Percentiles rank a stretch among this genome's conserved stretches.
These are phyloP conservation scores for Seriola quinqueradiata DNA, from an alignment of 2,113 vertebrate genomes.

Conservation along the genomic window DNA sequence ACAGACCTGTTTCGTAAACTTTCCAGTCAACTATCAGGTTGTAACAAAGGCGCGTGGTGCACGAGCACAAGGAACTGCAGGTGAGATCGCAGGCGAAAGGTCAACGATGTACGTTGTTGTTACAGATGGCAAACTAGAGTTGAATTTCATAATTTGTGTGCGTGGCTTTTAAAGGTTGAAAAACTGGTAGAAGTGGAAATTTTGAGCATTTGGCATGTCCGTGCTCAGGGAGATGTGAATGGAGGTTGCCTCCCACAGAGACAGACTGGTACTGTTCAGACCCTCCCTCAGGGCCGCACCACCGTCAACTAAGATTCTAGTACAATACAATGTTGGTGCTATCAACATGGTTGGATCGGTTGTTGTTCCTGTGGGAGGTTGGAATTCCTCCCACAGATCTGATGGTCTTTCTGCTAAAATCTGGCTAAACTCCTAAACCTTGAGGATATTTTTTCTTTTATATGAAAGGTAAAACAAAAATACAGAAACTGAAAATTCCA, in stretches of 20 bases:
- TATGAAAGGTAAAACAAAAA: constrained; percentile 13
- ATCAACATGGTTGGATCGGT: constrained; percentile 44
- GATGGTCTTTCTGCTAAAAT: constrained; percentile 28
- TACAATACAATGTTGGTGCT: constrained; percentile 44
- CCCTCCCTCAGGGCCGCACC: constrained; percentile 68
- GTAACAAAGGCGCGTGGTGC: not conserved
- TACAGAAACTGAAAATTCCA: not conserved
- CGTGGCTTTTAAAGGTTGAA: constrained; percentile 30
- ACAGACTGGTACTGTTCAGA: constrained; percentile 62
- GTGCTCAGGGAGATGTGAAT: constrained; percentile 50
- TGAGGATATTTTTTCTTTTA: constrained; percentile 35
- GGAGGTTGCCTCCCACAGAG: constrained; percentile 69
- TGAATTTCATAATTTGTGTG: constrained; percentile 28
- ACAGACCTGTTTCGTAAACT: constrained; percentile 46
- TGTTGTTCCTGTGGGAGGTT: constrained; percentile 46
- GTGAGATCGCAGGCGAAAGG: constrained; percentile 29
- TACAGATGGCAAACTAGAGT: constrained; percentile 9
- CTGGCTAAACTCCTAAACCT: constrained; percentile 52
- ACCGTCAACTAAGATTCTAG: constrained; percentile 40
- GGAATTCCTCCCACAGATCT: constrained; percentile 37
- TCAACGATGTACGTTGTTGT: constrained; percentile 30
- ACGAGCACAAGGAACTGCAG: constrained; percentile 26
- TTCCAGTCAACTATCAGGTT: constrained; percentile 32
- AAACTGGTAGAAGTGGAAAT: constrained; percentile 47
- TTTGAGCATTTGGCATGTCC: constrained; percentile 32